Percentiles rank a stretch among this genome's conserved stretches.
These are phyloP conservation scores for Ardeotis arabs DNA, from an alignment of 2,113 vertebrate genomes.

Conservation along the genomic window DNA sequence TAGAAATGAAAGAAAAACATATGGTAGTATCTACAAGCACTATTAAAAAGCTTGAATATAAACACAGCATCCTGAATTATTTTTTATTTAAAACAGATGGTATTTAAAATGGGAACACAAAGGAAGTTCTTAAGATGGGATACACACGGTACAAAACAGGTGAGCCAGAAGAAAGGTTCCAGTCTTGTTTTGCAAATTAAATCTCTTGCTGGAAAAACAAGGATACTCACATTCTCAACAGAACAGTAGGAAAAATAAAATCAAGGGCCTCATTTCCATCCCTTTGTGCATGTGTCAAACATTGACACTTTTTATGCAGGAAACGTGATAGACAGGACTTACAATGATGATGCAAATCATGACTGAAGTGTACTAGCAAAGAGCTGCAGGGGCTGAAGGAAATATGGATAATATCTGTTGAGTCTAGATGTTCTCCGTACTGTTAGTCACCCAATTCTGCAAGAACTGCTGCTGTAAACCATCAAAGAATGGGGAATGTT, in stretches of 20 bases:
- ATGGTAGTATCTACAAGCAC: not conserved
- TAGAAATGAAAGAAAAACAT: slow-evolving; percentile 49
- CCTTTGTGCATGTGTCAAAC: not conserved
- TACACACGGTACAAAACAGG: not conserved
- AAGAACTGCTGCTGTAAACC: not conserved
- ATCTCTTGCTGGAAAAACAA: not conserved
- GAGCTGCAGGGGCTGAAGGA: not conserved
- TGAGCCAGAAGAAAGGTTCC: slow-evolving; percentile 25
- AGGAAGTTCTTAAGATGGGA: slow-evolving; percentile 14
- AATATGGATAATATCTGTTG: not conserved
- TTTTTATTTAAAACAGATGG: slow-evolving; percentile 45
- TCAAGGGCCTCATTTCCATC: not conserved
- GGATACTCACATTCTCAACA: not conserved
- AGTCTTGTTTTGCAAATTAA: slow-evolving; percentile 25
- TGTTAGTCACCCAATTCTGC: not conserved
- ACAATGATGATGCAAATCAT: not conserved
- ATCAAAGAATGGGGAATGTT: not conserved
- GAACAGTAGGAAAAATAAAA: not conserved
- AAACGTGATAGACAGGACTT: not conserved
- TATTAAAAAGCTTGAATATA: not conserved
- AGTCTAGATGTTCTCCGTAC: not conserved
- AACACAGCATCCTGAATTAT: slow-evolving; percentile 21
- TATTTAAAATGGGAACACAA: not conserved
- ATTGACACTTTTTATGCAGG: not conserved
- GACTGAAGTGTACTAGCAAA: not conserved